Conservation (phyloP, 30 jellyfish, hydroid and myxozoan species). For the Aurelia aurita region DNA sequence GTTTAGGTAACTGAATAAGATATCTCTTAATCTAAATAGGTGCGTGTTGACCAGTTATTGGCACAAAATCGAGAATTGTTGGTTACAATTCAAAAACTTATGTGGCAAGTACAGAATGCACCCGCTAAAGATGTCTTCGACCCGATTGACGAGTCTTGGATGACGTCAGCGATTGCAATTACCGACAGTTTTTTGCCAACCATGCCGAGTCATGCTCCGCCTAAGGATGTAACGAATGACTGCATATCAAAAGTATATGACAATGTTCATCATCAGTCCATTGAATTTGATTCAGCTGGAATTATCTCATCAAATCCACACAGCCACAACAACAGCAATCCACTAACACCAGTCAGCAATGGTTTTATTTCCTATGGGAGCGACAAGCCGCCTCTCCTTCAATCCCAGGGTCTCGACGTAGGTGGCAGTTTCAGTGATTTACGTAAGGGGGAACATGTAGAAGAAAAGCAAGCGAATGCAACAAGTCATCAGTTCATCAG, state of each 20-base stretch:
- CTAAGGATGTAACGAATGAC: conserved; percentile 32
- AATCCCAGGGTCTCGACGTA: background rate
- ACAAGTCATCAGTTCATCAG: background rate
- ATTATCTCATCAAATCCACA: background rate
- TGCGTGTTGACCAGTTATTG: conserved; percentile 81
- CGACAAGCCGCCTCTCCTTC: background rate
- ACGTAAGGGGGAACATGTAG: background rate
- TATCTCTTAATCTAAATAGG: conserved; percentile 21
- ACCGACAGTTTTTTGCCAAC: conserved; percentile 43
- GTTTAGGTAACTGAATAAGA: too few species aligned
- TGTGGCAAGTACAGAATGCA: conserved; percentile 74
- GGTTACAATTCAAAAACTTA: conserved; percentile 61
- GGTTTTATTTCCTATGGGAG: background rate
- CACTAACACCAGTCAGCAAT: background rate
- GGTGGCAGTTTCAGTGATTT: conserved; percentile 39
- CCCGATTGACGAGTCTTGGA: conserved; percentile 90
- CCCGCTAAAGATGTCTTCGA: conserved; percentile 53
- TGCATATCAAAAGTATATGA: conserved; percentile 55
- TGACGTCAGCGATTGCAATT: conserved; percentile 52
- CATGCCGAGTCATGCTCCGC: background rate
- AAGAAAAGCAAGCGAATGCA: background rate
- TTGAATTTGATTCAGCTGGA: conserved; percentile 17
- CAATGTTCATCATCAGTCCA: conserved; percentile 52
- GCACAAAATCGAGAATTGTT: conserved; percentile 90
- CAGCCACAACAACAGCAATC: background rate